Evolutionary conservation across 2,797 vertebrate species (phyloP).

Genomic region (Spondyliosoma cantharus): DNA sequence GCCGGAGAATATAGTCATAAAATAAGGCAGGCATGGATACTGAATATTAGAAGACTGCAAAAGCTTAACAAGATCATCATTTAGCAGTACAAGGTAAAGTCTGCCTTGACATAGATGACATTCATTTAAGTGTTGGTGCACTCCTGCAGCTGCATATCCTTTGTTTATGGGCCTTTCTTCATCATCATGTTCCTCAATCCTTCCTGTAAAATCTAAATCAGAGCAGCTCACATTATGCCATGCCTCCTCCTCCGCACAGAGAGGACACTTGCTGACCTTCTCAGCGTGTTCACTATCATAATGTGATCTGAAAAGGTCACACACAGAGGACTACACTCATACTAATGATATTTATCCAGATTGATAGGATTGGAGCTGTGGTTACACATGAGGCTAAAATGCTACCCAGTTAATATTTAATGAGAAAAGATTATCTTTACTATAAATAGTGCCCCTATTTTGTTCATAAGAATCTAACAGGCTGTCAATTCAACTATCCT

Average conservation of each 20-base stretch:
- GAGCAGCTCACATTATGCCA: conserved; percentile 43
- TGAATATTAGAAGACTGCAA: not conserved
- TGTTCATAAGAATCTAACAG: conserved; percentile 9
- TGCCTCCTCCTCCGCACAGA: conserved; percentile 41
- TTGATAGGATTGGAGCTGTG: conserved; percentile 60
- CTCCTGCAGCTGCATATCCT: not conserved
- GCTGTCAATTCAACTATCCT: not conserved
- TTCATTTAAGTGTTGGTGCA: not conserved
- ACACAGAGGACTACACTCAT: conserved; percentile 68
- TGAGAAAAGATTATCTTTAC: conserved; percentile 41
- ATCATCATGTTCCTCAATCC: conserved; percentile 31
- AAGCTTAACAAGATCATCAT: not conserved
- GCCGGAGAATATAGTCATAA: not conserved
- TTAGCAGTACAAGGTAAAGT: not conserved
- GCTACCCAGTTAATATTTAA: conserved; percentile 48
- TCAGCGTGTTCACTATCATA: conserved; percentile 72
- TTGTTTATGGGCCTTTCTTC: conserved; percentile 19
- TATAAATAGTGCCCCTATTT: conserved; percentile 3
- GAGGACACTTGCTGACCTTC: conserved; percentile 76
- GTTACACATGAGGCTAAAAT: conserved; percentile 48
- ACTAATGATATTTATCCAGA: conserved; percentile 70
- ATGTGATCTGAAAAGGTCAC: conserved; percentile 79
- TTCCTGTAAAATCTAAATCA: conserved; percentile 50
- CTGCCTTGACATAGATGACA: conserved; percentile 21
- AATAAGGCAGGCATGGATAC: not conserved